Evolutionary conservation across 2,888 invertebrate genomes (phyloP), one percentile per base, ranked within the genome.

Genomic region (Nomada hirtipes): DNA sequence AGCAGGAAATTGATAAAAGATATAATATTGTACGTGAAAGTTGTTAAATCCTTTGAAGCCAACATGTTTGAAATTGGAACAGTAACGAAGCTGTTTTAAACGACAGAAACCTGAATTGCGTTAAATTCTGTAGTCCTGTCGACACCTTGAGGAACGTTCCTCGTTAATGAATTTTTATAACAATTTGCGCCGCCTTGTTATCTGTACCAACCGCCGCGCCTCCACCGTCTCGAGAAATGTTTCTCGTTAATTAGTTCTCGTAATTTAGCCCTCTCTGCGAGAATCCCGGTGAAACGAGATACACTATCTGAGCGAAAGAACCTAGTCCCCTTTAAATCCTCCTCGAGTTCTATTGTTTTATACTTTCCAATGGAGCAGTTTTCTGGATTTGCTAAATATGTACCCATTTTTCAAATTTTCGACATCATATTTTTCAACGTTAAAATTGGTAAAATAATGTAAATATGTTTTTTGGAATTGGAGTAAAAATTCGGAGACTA

Each of bases 141-240:
- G 26, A 4, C 47, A 55, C 3, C 60, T 29, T 67, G 63, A 73
- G 53, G 67, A 77, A 77, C 47, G 65, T 9, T 7, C 29, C 65
- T 53, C 65, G 74, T 61, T 77, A 74, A 77, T 74, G 74, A 61
- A 77, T 77, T 77, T 77, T 77, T 77, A 60, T 74, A 77, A 74
- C 53, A 74, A 74, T 77, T 77, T 67, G 47, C 53, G 67, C 47
- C 47, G 23, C 47, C 74, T 77, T 61, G 77, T 77, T 77, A 74
- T 74, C 74, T 50, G 67, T 67, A n/a, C 64, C 59, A 44, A 65
- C 59, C 67, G 53, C 61, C 50, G 47, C 36, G 1, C 36, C 36
- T 7, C 36, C 18, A 26, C 67, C 60, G 55, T 47, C 55, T 20
- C 67, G 47, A 26, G 77, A 61, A 63, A 68, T 29, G 42, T 23